These are phyloP conservation scores for Sesamia inferens DNA, from an alignment of 2,888 invertebrate genomes.

Conservation along the genomic window DNA sequence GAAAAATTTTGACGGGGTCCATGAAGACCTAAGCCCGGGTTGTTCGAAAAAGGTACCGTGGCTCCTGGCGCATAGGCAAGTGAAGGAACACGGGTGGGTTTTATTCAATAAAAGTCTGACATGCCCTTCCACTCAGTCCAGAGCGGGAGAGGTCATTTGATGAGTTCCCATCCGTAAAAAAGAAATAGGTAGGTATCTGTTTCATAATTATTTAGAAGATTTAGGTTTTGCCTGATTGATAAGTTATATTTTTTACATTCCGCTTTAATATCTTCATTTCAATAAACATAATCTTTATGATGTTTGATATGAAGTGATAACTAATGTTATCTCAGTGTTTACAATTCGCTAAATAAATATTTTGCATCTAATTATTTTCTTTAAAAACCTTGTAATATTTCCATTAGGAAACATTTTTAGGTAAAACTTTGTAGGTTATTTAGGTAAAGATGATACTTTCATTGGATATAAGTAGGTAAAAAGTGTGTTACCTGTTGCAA, in stretches of 20 bases:
- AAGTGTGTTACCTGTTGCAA: not conserved
- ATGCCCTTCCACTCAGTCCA: no score
- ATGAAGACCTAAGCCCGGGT: no score
- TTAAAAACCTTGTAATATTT: not conserved
- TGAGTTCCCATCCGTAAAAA: no score
- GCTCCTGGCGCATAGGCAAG: no score
- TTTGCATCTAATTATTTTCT: conserved; percentile 6
- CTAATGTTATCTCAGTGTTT: conserved; percentile 27
- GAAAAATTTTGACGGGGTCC: no score
- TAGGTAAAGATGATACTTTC: not conserved
- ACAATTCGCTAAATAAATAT: conserved; percentile 2
- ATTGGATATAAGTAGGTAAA: no score
- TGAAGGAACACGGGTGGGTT: no score
- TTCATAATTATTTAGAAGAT: not conserved
- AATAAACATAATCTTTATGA: conserved; percentile 38
- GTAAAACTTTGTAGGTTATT: not conserved
- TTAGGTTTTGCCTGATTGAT: not conserved
- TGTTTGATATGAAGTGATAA: conserved; percentile 40
- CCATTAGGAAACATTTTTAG: not conserved
- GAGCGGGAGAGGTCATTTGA: no score
- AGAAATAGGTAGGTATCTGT: no score
- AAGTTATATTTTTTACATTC: conserved; percentile 17
- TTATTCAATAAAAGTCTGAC: no score
- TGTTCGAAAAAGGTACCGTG: no score
- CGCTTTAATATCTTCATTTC: conserved; percentile 19